A percentile compares a stretch with the other conserved stretches of the same genome.
phyloP scores from a whole-genome alignment of 1,140 invertebrate genomes.

The Orchesella cincta region DNA sequence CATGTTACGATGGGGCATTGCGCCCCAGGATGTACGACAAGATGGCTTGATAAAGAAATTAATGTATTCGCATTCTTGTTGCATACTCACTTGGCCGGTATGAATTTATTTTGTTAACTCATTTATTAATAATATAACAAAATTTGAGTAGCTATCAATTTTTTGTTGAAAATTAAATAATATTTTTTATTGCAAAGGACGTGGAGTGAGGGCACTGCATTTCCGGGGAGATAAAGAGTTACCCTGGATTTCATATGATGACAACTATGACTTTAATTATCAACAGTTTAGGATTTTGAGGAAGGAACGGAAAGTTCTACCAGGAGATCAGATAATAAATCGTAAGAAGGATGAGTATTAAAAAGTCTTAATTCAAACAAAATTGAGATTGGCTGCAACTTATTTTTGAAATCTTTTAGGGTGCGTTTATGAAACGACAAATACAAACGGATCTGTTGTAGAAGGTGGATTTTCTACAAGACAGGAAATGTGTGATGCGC shows the following conservation, averaged over 20 bases:
- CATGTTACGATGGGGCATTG: constrained; percentile 37
- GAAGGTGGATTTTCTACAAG: constrained; percentile 54
- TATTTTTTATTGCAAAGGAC: too few species aligned
- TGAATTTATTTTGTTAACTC: too few species aligned
- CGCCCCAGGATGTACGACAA: constrained; percentile 29
- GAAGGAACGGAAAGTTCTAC: neutral
- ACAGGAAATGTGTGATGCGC: neutral
- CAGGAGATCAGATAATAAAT: constrained; percentile 12
- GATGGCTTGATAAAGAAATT: constrained; percentile 37
- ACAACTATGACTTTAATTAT: neutral
- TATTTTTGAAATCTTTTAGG: neutral
- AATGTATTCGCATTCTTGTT: constrained; percentile 27
- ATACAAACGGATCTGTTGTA: neutral
- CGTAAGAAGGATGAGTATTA: neutral
- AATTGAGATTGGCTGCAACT: neutral
- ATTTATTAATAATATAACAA: too few species aligned
- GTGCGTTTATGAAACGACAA: neutral
- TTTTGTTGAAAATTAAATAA: too few species aligned
- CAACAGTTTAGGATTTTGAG: constrained; percentile 4
- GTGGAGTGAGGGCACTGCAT: neutral
- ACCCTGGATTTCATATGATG: constrained; percentile 1
- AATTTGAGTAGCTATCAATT: too few species aligned
- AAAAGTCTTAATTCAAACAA: neutral
- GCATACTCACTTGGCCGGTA: neutral
- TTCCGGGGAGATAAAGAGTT: neutral